These are phyloP conservation scores for Cheilosia variabilis DNA, from an alignment of 2,888 invertebrate species.

Conservation along the genomic window DNA sequence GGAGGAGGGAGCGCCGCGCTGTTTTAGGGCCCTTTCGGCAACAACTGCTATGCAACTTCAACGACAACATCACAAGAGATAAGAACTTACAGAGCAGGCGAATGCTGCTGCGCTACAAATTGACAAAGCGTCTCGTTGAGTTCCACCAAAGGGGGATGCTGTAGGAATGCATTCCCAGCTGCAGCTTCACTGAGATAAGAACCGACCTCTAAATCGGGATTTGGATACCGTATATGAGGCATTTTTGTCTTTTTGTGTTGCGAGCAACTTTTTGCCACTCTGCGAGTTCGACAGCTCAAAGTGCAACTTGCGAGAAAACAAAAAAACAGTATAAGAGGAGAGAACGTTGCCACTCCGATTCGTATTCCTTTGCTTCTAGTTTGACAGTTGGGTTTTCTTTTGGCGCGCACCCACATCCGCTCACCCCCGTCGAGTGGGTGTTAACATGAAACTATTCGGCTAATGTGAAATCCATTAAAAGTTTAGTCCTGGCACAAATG, in stretches of 20 bases:
- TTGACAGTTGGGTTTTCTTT: constrained; percentile 48
- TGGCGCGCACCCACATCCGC: not conserved
- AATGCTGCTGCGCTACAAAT: constrained; percentile 53
- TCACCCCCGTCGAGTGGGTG: constrained; percentile 35
- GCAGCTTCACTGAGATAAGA: constrained; percentile 57
- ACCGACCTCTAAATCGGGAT: constrained; percentile 55
- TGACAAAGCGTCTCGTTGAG: constrained; percentile 63
- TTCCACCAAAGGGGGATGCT: constrained; percentile 15
- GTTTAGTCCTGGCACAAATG: constrained; percentile 65
- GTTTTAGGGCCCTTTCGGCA: constrained; percentile 68
- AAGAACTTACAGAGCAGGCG: constrained; percentile 60
- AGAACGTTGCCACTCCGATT: constrained; percentile 59
- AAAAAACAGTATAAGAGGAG: not conserved
- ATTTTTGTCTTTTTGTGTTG: constrained; percentile 1
- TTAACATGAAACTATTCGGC: constrained; percentile 71
- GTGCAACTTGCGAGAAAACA: constrained; percentile 43
- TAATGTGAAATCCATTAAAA: constrained; percentile 76
- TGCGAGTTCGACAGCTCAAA: constrained; percentile 62
- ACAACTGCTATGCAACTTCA: constrained; percentile 47
- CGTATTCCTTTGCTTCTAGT: constrained; percentile 47
- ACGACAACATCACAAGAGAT: constrained; percentile 40
- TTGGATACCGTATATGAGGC: constrained; percentile 54
- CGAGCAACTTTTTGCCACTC: constrained; percentile 46
- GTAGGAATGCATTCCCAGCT: constrained; percentile 15
- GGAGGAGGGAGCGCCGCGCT: not conserved